phyloP scores from a whole-genome alignment of 2,888 invertebrate genomes.

The Epirrhoe alternata region DNA sequence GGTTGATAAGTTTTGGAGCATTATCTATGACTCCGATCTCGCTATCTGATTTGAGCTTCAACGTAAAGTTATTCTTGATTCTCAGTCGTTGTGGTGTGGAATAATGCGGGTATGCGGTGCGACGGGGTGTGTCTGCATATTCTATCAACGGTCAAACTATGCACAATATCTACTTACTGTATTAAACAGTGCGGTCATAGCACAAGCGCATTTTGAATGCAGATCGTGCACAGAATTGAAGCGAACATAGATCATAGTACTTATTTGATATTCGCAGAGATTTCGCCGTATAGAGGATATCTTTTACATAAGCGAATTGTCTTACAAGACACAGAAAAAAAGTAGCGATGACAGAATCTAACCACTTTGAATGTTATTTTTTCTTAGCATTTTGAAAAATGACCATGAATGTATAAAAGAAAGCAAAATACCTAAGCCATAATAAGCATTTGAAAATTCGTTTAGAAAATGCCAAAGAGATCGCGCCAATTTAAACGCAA shows the following conservation, averaged over 20 bases:
- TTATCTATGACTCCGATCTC: too few species aligned
- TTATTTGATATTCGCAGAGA: not conserved
- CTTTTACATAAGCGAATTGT: not conserved
- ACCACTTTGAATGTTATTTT: too few species aligned
- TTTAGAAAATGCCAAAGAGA: too few species aligned
- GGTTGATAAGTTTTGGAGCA: too few species aligned
- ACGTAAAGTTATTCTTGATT: not conserved
- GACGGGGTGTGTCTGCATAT: slow-evolving; percentile 20
- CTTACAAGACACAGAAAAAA: not conserved
- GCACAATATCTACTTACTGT: not conserved
- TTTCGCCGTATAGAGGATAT: not conserved
- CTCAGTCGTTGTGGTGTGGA: not conserved
- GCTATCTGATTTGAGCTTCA: too few species aligned
- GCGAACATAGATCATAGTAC: not conserved
- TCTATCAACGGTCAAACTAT: slow-evolving; percentile 19
- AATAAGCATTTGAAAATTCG: too few species aligned
- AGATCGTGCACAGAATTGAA: not conserved
- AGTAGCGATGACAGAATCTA: too few species aligned
- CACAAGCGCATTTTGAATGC: not conserved
- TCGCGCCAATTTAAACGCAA: not conserved
- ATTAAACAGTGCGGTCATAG: not conserved
- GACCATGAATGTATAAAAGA: too few species aligned
- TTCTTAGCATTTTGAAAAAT: too few species aligned
- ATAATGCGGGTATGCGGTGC: slow-evolving; percentile 14
- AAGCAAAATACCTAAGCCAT: too few species aligned